Evolutionary conservation across 2,888 invertebrate species (phyloP), one percentile per base, ranked within the genome.

Genomic region (Oeneis ivallda): DNA sequence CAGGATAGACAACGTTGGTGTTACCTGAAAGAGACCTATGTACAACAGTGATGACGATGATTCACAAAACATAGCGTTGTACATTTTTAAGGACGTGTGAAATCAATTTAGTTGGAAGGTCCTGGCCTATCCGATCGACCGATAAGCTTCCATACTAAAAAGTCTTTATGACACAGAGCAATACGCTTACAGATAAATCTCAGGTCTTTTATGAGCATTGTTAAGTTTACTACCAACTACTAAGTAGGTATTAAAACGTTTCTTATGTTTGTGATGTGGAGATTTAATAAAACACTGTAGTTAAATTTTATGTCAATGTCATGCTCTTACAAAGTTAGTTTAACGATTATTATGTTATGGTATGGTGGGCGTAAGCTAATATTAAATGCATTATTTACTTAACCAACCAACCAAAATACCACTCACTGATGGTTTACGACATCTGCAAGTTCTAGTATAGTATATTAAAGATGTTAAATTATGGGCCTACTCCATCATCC

Each of bases 221-320:
- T 62, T 53, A 62, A 62, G 34, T 62, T 62, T 54, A 54, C 43
- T 52, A 43, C 61, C 19, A 15, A 26, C 41, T 52, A 61, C 61
- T 62, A 62, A 54, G 62, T 62, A 62, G 43, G 54, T 62, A 62
- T 54, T 62, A 62, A 62, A 62, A 62, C 34, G 43, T 53, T 62
- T 62, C 52, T 45, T 62, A 45, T 62, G 62, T 62, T 17, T 17
- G 15, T 34, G 26, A 41, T 52, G 52, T 15, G 13, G 41, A 8
- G 43, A 62, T 54, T 62, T 62, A 43, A 62, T 53, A 45, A 45
- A 62, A 53, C 62, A 17, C 19, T 13, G 54, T 34, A 54, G 17
- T 62, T 43, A 62, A 62, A 10, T 53, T 54, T 62, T 54, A 60
- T 39, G 60, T 34, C 37, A 61, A 52, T 61, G 50, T 61, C 41